Evolutionary conservation across 64 coral and sea anemone species (phyloP), one percentile per base, ranked within the genome.

Genomic region (Stylophora pistillata): DNA sequence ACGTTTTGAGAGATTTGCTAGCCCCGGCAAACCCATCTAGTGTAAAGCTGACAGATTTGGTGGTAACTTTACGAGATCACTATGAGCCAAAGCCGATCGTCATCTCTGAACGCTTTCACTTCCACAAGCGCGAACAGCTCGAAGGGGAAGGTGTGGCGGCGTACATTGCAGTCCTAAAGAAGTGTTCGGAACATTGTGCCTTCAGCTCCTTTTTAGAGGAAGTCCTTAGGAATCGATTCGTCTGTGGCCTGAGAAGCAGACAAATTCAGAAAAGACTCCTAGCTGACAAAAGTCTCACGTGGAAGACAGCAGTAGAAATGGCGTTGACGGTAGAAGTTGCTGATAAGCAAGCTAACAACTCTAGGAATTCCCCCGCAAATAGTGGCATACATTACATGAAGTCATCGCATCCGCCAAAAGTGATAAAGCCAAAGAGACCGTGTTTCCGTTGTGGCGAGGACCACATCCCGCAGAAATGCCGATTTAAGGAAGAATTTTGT

Each of bases 21-120:
- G 68, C 88, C 25, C 88, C 78, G 5, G 88, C 18, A 21, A 90
- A 90, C 53, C 88, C 78, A 29, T 90, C 88, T 13, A 65, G 60
- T 4, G 33, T 58, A 12, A 90, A 82, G 13, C 30, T 55, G 17
- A 52, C 66, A n/a, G 69, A 83, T 11, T 55, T 90, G 20, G 63
- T 58, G 13, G 26, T 74, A 23, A 83, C 78, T 20, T 71, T 90
- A 30, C 37, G 37, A 47, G 37, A 47, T 47, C 86, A 89, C 25
- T 89, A 61, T 32, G 41, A 25, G 30, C 87, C 87, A 1, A 89
- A 78, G 17, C 87, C 65, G 15, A 53, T 86, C 9, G 41, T 86
- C n/a, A 73, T 86, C 9, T 32, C 85, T n/a, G 65, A 86, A 23
- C 2, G 63, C 20, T 85, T 85, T 69, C 82, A 85, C 52, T 85